Conservation (phyloP, 2,797 vertebrate species). For the Protonibea diacanthus region DNA sequence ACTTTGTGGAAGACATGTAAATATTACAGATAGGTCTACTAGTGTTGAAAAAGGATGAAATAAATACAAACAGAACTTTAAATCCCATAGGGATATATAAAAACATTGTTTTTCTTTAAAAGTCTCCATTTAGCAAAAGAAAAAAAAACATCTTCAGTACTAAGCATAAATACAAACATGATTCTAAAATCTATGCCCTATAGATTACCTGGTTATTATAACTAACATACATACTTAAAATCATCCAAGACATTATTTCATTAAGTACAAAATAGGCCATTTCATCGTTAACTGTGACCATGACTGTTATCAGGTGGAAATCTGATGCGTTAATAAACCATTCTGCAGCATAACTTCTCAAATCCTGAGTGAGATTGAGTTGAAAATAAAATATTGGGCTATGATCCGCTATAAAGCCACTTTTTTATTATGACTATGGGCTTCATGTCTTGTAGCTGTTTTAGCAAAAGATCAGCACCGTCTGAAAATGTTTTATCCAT, state of each 20-base stretch:
- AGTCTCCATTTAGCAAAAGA: constrained; percentile 90
- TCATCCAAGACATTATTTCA: constrained; percentile 85
- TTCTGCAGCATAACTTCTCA: constrained; percentile 89
- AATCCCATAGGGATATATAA: constrained; percentile 99
- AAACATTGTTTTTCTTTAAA: constrained; percentile 95
- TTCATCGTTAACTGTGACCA: constrained; percentile 78
- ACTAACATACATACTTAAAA: constrained; percentile 87
- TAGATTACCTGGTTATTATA: constrained; percentile 88
- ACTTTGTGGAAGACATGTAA: constrained; percentile 91
- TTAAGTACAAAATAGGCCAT: constrained; percentile 84
- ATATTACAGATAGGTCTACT: constrained; percentile 90
- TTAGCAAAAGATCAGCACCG: constrained; percentile 91
- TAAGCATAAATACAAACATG: constrained; percentile 96
- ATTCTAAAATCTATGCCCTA: constrained; percentile 91
- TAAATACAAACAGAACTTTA: constrained; percentile 89
- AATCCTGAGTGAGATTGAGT: constrained; percentile 89
- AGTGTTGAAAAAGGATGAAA: constrained; percentile 89
- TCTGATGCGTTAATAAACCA: constrained; percentile 81
- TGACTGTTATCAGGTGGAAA: constrained; percentile 81
- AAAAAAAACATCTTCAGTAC: constrained; percentile 86
- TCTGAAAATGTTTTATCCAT: constrained; percentile 94
- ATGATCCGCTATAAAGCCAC: constrained; percentile 86
- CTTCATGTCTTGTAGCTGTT: constrained; percentile 99
- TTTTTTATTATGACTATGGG: constrained; percentile 94
- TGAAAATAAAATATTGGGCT: constrained; percentile 79